These are phyloP conservation scores for Bellardia bayeri DNA, from an alignment of 2,888 invertebrate genomes.

Conservation along the genomic window DNA sequence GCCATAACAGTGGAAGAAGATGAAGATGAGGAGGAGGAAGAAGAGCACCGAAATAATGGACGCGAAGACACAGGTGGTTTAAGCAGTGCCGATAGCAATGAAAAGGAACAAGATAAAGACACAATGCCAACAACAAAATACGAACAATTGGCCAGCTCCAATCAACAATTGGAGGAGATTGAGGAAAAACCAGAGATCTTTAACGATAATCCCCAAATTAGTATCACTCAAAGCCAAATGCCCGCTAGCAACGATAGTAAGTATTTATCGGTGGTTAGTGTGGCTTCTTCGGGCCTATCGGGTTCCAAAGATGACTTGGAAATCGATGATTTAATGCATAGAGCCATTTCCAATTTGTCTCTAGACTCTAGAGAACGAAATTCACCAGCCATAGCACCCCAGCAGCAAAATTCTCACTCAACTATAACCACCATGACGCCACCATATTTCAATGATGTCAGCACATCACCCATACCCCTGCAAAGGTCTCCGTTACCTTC, in stretches of 20 bases:
- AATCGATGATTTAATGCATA: constrained; percentile 84
- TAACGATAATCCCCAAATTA: constrained; percentile 62
- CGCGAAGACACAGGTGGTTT: constrained; percentile 80
- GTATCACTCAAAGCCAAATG: constrained; percentile 65
- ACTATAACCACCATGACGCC: constrained; percentile 72
- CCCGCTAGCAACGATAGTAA: constrained; percentile 76
- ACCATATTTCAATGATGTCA: constrained; percentile 83
- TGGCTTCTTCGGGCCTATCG: constrained; percentile 71
- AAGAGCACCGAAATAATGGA: constrained; percentile 43
- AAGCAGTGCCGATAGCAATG: constrained; percentile 82
- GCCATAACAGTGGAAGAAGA: constrained; percentile 81
- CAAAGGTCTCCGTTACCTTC: constrained; percentile 80
- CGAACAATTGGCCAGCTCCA: constrained; percentile 79
- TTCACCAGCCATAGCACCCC: constrained; percentile 78
- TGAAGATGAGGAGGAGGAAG: constrained; percentile 77
- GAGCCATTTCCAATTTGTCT: constrained; percentile 84
- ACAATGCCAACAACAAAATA: constrained; percentile 77
- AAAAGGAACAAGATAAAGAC: constrained; percentile 77
- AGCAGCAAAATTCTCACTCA: constrained; percentile 70
- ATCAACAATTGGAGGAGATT: constrained; percentile 76
- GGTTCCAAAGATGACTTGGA: constrained; percentile 83
- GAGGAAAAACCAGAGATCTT: constrained; percentile 69
- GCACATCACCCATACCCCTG: constrained; percentile 83
- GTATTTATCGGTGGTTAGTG: constrained; percentile 77
- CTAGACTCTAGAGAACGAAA: constrained; percentile 83